These are phyloP conservation scores for Thymelicus lineola DNA, from an alignment of 2,888 invertebrate genomes.

Conservation along the genomic window DNA sequence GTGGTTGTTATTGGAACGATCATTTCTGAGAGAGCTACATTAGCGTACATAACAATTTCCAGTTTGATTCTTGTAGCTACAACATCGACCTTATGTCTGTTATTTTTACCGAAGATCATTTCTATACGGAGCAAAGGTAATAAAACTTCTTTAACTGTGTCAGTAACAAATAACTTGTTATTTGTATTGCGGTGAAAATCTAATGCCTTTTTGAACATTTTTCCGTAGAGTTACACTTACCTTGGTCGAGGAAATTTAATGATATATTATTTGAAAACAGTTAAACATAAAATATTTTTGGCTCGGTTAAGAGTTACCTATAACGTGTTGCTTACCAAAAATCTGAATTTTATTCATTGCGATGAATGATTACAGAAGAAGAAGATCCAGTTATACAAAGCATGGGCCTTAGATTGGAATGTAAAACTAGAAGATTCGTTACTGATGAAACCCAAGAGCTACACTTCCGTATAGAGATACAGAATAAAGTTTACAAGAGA, in stretches of 20 bases:
- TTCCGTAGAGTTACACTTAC: no score
- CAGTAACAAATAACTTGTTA: no score
- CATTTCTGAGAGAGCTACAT: constrained; percentile 91
- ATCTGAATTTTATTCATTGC: no score
- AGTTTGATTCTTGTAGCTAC: constrained; percentile 94
- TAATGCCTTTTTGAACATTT: no score
- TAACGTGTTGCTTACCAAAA: no score
- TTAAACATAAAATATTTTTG: no score
- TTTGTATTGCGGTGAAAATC: no score
- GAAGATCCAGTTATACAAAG: constrained; percentile 94
- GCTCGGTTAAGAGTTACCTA: no score
- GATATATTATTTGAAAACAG: no score
- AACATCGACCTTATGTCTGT: constrained; percentile 92
- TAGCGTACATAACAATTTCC: constrained; percentile 93
- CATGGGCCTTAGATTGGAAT: constrained; percentile 94
- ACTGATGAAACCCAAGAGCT: constrained; percentile 93
- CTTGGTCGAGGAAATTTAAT: no score
- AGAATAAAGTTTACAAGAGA: constrained; percentile 94
- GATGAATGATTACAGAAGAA: constrained; percentile 75
- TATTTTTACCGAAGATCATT: constrained; percentile 94
- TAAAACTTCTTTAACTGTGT: background rate
- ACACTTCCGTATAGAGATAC: constrained; percentile 94
- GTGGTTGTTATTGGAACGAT: constrained; percentile 96
- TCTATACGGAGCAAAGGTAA: constrained; percentile 88
- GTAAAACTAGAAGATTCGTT: constrained; percentile 93